Conservation (phyloP, 2,797 vertebrate species). For the Intellagama lesueurii region DNA sequence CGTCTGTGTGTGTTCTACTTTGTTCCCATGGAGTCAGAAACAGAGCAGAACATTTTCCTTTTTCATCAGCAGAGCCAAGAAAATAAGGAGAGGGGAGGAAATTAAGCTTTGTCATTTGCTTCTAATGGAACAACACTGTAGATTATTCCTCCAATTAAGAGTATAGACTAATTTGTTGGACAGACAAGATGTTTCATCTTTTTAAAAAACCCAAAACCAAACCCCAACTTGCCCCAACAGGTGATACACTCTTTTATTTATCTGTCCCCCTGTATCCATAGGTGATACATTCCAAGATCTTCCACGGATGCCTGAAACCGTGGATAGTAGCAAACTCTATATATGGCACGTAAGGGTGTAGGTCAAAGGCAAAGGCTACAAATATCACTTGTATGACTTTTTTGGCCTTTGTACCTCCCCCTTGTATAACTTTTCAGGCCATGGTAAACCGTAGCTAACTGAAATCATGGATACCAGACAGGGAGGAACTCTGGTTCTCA, state of each 20-base stretch:
- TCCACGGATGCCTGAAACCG: too few species aligned
- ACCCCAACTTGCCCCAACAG: slow-evolving; percentile 26
- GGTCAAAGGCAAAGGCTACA: too few species aligned
- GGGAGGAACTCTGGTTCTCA: not conserved
- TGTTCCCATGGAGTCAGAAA: slow-evolving; percentile 39
- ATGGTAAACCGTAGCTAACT: too few species aligned
- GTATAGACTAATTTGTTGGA: slow-evolving; percentile 59
- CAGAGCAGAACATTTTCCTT: slow-evolving; percentile 31
- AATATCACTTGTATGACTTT: too few species aligned
- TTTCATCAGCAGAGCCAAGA: slow-evolving; percentile 44
- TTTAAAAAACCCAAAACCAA: slow-evolving; percentile 27
- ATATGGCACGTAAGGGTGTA: too few species aligned
- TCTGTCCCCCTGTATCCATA: too few species aligned
- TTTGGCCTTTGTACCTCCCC: too few species aligned
- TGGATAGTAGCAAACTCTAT: too few species aligned
- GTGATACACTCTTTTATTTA: not conserved
- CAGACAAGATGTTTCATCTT: slow-evolving; percentile 53
- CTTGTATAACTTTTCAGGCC: too few species aligned
- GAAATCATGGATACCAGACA: too few species aligned
- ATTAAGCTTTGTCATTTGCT: slow-evolving; percentile 33
- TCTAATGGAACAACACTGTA: slow-evolving; percentile 55
- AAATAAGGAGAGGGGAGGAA: slow-evolving; percentile 19
- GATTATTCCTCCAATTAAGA: slow-evolving; percentile 66
- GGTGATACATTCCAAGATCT: too few species aligned
- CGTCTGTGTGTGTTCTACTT: not conserved